These are phyloP conservation scores for Pristionchus entomophagus DNA, from an alignment of 2,888 invertebrate genomes.

Conservation along the genomic window DNA sequence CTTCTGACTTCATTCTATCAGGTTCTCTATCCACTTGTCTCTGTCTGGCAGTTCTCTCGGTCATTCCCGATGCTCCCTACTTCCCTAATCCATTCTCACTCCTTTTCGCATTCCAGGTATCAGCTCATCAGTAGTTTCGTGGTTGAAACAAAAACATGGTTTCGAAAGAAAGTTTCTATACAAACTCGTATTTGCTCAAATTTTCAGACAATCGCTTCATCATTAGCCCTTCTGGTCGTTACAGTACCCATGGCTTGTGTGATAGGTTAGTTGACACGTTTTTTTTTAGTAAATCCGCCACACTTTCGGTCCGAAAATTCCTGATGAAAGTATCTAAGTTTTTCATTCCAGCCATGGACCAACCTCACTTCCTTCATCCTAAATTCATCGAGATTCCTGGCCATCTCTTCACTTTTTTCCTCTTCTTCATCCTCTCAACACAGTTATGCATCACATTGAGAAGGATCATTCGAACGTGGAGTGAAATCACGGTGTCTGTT, in stretches of 20 bases:
- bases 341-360: constrained; percentile 38
- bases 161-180: too few species aligned
- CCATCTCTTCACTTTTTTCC: constrained; percentile 23
- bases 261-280: neutral
- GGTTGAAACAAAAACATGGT: too few species aligned
- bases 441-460: constrained; percentile 36
- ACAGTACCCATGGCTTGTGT: constrained; percentile 31
- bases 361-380: constrained; percentile 38
- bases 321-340: neutral
- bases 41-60: constrained; percentile 40
- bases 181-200: too few species aligned
- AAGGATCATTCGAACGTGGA: constrained; percentile 38
- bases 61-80: constrained; percentile 33
- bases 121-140: too few species aligned
- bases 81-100: constrained; percentile 46
- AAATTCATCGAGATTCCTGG: constrained; percentile 40
- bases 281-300: neutral
- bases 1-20: too few species aligned
- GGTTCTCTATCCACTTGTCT: constrained; percentile 35
- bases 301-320: neutral
- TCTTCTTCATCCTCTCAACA: constrained; percentile 39
- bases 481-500: constrained; percentile 5
- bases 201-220: constrained; percentile 28
- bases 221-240: constrained; percentile 32
- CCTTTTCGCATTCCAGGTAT: constrained; percentile 45